Evolutionary conservation across 2,113 vertebrate genomes (phyloP).

Genomic region (Leucoraja erinaceus): DNA sequence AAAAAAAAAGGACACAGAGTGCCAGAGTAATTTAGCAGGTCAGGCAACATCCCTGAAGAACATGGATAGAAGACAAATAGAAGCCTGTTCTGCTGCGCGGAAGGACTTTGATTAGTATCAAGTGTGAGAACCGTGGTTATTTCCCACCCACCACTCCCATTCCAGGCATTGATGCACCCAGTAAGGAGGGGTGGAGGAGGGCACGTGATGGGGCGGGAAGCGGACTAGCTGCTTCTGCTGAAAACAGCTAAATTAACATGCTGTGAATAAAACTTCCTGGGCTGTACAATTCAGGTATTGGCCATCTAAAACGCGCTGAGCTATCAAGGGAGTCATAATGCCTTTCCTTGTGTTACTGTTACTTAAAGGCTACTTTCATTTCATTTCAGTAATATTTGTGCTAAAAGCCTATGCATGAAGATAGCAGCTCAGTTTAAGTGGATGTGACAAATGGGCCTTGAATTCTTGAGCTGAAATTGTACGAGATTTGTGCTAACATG

Average conservation of each 20-base stretch:
- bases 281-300: not conserved
- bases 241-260: not conserved
- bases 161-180: not conserved
- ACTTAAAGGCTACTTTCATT: slow-evolving; percentile 23
- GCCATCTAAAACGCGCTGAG: not conserved
- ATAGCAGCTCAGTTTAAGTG: slow-evolving; percentile 20
- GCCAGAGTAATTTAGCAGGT: no score
- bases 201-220: no score
- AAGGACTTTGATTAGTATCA: not conserved
- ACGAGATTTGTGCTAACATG: not conserved
- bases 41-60: no score
- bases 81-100: no score
- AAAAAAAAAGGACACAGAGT: no score
- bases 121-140: not conserved
- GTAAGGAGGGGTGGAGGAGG: no score
- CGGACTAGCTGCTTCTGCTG: not conserved
- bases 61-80: no score
- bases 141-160: not conserved
- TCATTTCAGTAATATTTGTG: slow-evolving; percentile 1
- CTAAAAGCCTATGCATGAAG: not conserved
- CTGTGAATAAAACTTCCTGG: not conserved
- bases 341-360: not conserved
- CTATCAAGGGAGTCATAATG: slow-evolving; percentile 19
- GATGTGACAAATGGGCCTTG: not conserved
- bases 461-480: not conserved